Evolutionary conservation across 2,113 vertebrate genomes (phyloP), one percentile per base, ranked within the genome.

Genomic region (Seriola dumerili): DNA sequence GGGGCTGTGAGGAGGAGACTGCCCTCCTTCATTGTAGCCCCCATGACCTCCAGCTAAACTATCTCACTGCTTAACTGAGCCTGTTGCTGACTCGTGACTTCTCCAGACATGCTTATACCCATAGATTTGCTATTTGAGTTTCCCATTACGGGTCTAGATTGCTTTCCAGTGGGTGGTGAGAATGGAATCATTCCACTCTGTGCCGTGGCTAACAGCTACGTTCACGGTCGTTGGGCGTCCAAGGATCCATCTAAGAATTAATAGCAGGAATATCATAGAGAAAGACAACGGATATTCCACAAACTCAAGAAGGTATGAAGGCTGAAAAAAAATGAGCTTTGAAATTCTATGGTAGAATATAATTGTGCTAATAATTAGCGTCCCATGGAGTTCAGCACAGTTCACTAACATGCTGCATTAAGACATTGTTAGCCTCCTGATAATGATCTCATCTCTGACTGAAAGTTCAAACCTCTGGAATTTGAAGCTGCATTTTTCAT

Each of bases 51-150:
- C 70, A 83, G 76, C 64, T 90, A 78, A 90, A 89, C 73, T 52
- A 76, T 83, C 81, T 80, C 63, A 6, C 66, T 81, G 89, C 79
- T 85, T 82, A 85, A 85, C 85, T 68, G 85, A 85, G 91, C 74
- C 66, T 77, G 88, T 83, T 93, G 91, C 92, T 92, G 91, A 92
- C 89, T 90, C 63, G 68, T 75, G 84, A 82, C 85, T 91, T 90
- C 81, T 71, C 17, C 7, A 76, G 87, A 86, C 86, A 91, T 85
- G 88, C 90, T 91, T 85, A 91, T 86, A 78, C 55, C 69, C 83
- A 81, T 77, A 87, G 87, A 90, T 91, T 90, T 91, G 78, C 85
- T 87, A 86, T 92, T 93, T 90, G 87, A 89, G 75, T 93, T 94
- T 91, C 83, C 85, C 89, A 92, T 94, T 92, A 92, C 69, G 68